Base-by-base conservation (phyloP, 1,140 invertebrate genomes). In the Drosophila neocordata region DNA sequence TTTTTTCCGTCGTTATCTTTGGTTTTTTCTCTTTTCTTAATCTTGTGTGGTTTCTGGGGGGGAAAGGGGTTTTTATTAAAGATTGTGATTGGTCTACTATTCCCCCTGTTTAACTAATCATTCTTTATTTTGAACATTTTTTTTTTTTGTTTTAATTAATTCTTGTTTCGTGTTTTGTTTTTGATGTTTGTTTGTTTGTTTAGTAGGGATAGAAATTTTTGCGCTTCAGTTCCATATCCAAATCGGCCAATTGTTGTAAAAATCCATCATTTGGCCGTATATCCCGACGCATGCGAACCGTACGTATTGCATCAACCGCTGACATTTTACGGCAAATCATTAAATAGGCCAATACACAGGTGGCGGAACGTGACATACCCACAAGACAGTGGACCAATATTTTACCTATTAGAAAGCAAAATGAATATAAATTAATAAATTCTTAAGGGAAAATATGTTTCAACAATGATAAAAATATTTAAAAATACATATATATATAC, bases 231-330 rank as follows among this genome's bases (percentile, higher is more conserved):
- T 95, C 93, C 85, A 95, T 94, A 89, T 96, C 95, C 22, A 96
- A 92, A 58, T 93, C 93, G 35, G 95, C 95, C 41, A 97, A 91
- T 80, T 97, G 96, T 44, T 94, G 93, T 59, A 97, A 92, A 92
- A 97, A 97, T 44, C 96, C 96, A 76, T 95, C 93, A 81, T 97
- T 97, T 35, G 96, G 96, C 76, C 94, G 93, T 71, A 97, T 95
- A 69, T 95, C 93, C 20, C 96, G 93, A 59, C 93, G 93, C 69
- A 93, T 92, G 51, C 96, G 94, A 9, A 96, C 94, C 41, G 92
- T 93, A 8, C 92, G 92, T 48, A 97, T 92, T 11, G 97, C 96
- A 63, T 97, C 95, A 7, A 93, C 92, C 0, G 96, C 94, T n/a
- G 94, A 93, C 95, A 97, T 96, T 38, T 94, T 93, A 56, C 94